Percentiles rank a stretch among this genome's conserved stretches.
phyloP scores from a whole-genome alignment of 2,888 invertebrate species.

The Microctonus hyperodae region DNA sequence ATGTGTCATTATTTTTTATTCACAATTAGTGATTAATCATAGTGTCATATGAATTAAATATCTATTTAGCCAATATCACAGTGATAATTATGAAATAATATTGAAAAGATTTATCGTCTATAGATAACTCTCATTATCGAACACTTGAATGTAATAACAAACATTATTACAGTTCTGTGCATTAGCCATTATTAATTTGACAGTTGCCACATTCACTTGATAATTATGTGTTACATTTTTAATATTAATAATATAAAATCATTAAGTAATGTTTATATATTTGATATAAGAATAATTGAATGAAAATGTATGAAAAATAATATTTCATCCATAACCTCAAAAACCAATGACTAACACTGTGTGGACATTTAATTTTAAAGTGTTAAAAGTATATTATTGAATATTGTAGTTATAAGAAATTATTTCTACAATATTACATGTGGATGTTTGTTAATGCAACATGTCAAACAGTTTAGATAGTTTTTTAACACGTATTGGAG shows the following conservation, averaged over 20 bases:
- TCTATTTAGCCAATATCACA: not conserved
- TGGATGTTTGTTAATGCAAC: conserved; percentile 34
- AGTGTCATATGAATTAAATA: not conserved
- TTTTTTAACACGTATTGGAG: conserved; percentile 68
- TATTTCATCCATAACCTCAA: not conserved
- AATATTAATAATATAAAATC: not conserved
- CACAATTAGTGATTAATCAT: conserved; percentile 19
- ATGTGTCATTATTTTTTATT: conserved; percentile 45
- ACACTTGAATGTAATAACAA: not conserved
- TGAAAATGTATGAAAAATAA: too few species aligned
- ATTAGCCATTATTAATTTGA: conserved; percentile 15
- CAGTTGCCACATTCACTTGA: conserved; percentile 9
- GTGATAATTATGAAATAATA: not conserved
- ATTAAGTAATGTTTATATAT: not conserved
- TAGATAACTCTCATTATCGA: not conserved
- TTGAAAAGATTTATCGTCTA: not conserved
- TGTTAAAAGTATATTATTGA: not conserved
- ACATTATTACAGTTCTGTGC: not conserved
- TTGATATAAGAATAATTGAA: not conserved
- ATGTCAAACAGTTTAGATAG: conserved; percentile 65
- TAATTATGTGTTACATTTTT: not conserved
- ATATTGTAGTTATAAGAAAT: conserved; percentile 2
- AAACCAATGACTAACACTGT: not conserved
- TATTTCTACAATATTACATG: not conserved
- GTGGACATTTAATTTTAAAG: not conserved